phyloP scores from a whole-genome alignment of 2,113 vertebrate species.

The Isichthys henryi region DNA sequence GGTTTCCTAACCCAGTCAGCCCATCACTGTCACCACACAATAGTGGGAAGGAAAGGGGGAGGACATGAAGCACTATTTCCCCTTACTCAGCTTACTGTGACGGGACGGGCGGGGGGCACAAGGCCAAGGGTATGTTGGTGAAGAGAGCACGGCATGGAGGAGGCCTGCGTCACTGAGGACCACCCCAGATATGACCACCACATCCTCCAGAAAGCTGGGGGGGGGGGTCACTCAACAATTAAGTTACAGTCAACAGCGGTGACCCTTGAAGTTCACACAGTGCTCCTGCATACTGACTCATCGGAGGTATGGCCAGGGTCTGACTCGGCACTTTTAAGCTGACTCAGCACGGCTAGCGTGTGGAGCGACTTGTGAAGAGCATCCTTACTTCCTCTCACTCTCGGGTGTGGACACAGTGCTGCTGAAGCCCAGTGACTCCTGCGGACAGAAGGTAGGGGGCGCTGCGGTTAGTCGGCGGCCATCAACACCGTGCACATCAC shows the following conservation, averaged over 20 bases:
- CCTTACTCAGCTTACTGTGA: background rate
- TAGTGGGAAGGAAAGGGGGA: background rate
- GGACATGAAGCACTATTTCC: background rate
- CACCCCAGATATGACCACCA: background rate
- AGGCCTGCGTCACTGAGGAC: background rate
- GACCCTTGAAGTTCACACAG: background rate
- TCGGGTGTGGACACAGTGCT: conserved; percentile 85
- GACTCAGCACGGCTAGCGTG: background rate
- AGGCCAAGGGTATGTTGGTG: background rate
- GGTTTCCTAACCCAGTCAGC: background rate
- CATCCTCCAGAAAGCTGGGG: background rate
- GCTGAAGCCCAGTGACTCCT: conserved; percentile 87
- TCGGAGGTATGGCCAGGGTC: background rate
- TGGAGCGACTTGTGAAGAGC: background rate
- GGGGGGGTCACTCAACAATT: background rate
- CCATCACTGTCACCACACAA: background rate
- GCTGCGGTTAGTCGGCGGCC: conserved; percentile 2
- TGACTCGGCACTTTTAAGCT: background rate
- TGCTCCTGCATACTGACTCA: background rate
- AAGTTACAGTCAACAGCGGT: background rate
- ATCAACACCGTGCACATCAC: background rate
- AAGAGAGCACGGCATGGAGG: background rate
- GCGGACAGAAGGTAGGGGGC: conserved; percentile 31
- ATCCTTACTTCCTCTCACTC: conserved; percentile 86
- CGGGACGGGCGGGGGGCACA: background rate